phyloP scores from a whole-genome alignment of 2,888 invertebrate species.

The Orthosia cruda region DNA sequence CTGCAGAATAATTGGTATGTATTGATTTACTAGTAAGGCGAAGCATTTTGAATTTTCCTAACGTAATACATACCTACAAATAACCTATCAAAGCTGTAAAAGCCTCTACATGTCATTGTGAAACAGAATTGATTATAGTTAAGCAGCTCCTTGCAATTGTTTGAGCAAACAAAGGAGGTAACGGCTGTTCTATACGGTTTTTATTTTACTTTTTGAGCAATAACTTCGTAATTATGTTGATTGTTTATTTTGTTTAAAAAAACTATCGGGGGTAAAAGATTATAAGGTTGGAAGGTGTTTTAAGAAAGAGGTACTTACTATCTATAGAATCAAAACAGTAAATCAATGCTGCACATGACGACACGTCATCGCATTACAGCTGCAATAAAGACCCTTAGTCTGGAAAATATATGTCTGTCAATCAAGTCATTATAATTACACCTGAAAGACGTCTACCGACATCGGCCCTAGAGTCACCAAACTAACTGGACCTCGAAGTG shows the following conservation, averaged over 20 bases:
- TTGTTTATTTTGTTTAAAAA: constrained; percentile 1
- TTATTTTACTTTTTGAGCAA: constrained; percentile 25
- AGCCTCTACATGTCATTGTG: constrained; percentile 9
- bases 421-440: neutral
- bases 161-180: constrained; percentile 37
- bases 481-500: too few species aligned
- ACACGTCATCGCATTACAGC: too few species aligned
- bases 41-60: too few species aligned
- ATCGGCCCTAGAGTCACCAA: too few species aligned
- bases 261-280: neutral
- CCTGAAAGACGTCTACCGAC: neutral
- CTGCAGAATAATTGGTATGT: too few species aligned
- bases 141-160: constrained; percentile 40
- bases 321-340: too few species aligned
- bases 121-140: constrained; percentile 51
- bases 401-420: too few species aligned
- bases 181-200: constrained; percentile 17
- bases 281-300: neutral
- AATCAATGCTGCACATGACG: too few species aligned
- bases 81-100: neutral
- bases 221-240: constrained; percentile 32
- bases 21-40: too few species aligned
- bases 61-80: neutral
- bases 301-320: too few species aligned
- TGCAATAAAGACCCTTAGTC: too few species aligned